Base-by-base conservation (phyloP, 2,888 invertebrate species). In the Torymus texanus region DNA sequence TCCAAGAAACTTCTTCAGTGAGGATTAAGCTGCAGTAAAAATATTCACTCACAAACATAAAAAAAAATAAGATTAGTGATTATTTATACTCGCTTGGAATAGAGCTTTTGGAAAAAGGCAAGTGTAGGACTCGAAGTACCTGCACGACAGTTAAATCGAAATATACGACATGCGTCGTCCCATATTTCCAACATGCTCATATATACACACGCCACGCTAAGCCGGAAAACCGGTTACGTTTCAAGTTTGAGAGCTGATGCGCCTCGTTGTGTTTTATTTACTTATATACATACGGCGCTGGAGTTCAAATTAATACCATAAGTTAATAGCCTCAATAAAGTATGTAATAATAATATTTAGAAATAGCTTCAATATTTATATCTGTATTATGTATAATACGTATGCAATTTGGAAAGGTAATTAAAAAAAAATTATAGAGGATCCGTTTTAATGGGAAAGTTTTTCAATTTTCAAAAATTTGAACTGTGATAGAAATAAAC, bases 141-240 rank as follows among this genome's bases (percentile, higher is more conserved):
- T 2, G 21, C 16, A 16, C 12, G n/a, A 16, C 12, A 24, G 4
- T 61, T 61, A 14, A 51, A 53, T 53, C 53, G 71, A 62, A 71
- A 61, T 8, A 72, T n/a, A 59, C 41, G 51, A 71, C 51, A 21
- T 11, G 68, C 10, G 24, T 14, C 50, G 50, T 71, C 53, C 71
- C 50, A 61, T 61, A 53, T 71, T 71, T 61, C 24, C 68, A 58
- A 14, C 16, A 68, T 24, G 58, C 29, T 16, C 16, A 59, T 29
- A 24, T 66, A n/a, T 14, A 13, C 67, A 18, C 11, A 13, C 55
- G 13, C 24, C 4, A 3, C n/a, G 11, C 50, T 61, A 59, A 63
- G 41, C 18, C 63, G 10, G 56, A 56, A 56, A 73, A 73, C 73
- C 73, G 63, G 73, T 73, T 73, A 14, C 24, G 11, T 4, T 29